phyloP scores from a whole-genome alignment of 2,797 vertebrate species.

The Clarias pachynema region DNA sequence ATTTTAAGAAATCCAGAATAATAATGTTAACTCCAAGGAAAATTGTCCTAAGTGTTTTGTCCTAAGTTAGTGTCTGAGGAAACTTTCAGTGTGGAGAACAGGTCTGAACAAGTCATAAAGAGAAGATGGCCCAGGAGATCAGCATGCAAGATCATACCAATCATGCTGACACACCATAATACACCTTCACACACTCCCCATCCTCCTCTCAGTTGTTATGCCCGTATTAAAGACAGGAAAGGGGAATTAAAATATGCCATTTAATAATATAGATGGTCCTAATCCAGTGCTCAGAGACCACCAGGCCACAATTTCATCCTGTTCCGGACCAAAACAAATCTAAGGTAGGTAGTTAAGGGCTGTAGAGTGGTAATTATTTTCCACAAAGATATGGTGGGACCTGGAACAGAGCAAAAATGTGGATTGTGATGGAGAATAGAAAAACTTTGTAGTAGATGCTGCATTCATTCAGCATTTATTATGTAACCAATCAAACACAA shows the following conservation, averaged over 20 bases:
- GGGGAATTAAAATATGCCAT: background rate
- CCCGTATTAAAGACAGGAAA: background rate
- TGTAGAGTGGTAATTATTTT: constrained; percentile 28
- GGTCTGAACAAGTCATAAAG: constrained; percentile 60
- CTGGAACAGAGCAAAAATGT: constrained; percentile 16
- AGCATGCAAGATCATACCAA: constrained; percentile 56
- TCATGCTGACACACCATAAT: constrained; percentile 45
- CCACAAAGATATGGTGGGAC: background rate
- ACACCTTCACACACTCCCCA: background rate
- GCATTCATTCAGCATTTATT: background rate
- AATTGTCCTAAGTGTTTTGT: constrained; percentile 6
- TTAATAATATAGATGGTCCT: constrained; percentile 2
- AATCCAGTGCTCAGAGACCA: constrained; percentile 24
- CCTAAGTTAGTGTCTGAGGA: constrained; percentile 24
- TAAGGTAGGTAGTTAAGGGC: constrained; percentile 18
- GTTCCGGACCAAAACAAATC: constrained; percentile 36
- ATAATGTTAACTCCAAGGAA: background rate
- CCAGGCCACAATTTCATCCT: constrained; percentile 21
- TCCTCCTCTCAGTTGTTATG: background rate
- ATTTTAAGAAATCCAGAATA: background rate
- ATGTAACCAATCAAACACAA: background rate
- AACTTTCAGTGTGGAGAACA: constrained; percentile 39
- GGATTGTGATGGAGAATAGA: constrained; percentile 17
- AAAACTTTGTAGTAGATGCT: background rate
- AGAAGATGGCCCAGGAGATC: constrained; percentile 44